phyloP scores from a whole-genome alignment of 1,140 invertebrate species.

The Zophobas morio region DNA sequence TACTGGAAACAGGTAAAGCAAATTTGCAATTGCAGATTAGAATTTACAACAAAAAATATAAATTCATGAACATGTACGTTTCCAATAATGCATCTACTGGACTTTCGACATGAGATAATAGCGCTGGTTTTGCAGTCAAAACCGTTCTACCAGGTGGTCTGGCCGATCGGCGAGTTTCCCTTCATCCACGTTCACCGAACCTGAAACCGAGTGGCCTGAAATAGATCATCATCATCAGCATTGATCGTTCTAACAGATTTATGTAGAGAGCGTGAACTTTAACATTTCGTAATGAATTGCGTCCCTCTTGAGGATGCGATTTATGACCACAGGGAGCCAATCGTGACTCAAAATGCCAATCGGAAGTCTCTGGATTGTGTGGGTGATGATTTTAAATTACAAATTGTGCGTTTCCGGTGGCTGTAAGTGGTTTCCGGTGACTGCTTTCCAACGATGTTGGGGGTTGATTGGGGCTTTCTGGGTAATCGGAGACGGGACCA shows the following conservation, averaged over 20 bases:
- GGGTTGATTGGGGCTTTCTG: too few relatives aligned
- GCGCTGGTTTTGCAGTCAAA: conserved; percentile 92
- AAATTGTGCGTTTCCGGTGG: too few relatives aligned
- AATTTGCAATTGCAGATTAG: too few relatives aligned
- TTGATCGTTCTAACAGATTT: conserved; percentile 15
- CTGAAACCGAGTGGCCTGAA: conserved; percentile 10
- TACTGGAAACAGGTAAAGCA: too few relatives aligned
- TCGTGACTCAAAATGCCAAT: not conserved
- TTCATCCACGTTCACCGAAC: conserved; percentile 22
- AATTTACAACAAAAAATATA: too few relatives aligned
- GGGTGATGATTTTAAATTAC: too few relatives aligned
- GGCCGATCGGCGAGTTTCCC: conserved; percentile 81
- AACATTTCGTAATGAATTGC: conserved; percentile 9
- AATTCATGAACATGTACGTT: too few relatives aligned
- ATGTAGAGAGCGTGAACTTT: conserved; percentile 12
- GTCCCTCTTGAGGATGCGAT: not conserved
- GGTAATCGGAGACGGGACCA: too few relatives aligned
- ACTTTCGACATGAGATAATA: conserved; percentile 91
- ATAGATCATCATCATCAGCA: conserved; percentile 11
- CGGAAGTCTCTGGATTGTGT: too few relatives aligned
- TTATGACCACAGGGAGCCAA: not conserved
- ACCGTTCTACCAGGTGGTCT: conserved; percentile 90
- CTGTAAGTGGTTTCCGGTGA: too few relatives aligned
- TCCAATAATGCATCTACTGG: too few relatives aligned
- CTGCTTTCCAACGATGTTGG: too few relatives aligned